Base-by-base conservation (phyloP, 2,113 vertebrate species). In the Vidua chalybeata region DNA sequence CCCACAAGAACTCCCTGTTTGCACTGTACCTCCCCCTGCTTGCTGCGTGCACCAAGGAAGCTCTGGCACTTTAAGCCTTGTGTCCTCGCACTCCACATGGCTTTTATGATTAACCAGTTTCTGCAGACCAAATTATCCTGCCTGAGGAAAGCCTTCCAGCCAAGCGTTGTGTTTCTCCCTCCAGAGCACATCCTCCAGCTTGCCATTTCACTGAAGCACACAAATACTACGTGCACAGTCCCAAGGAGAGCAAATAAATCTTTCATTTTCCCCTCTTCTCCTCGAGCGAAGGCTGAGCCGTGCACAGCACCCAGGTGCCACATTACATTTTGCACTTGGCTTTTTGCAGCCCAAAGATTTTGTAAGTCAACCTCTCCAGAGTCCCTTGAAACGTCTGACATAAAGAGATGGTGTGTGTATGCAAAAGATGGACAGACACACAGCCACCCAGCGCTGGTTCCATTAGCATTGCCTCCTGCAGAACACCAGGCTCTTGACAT, bases 81-180 rank as follows among this genome's bases (percentile, higher is more conserved):
- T 0, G 10, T 51, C 30, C 37, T 58, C 0, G 0, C 8, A 5
- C 14, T 67, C 20, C 43, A 20, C 64, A 35, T 3, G 1, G 48
- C n/a, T 92, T 27, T 75, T 77, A 16, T 15, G 26, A 62, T 62
- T 69, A 80, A 77, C 55, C 27, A 30, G 28, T 64, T 90, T 66
- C 56, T 83, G 59, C 11, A 76, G 59, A 77, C 71, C 48, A 66
- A 82, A 63, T 91, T 68, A 78, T 30, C 33, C 58, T 54, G 68
- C 73, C 48, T 5, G 3, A 93, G 59, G 46, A 91, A 94, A 90
- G 56, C 22, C 89, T 83, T 77, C 35, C 48, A 88, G 63, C 39
- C 86, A 86, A 86, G 39, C 1, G 0, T 20, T 3, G 1, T 59
- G 59, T 63, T 77, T 88, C 55, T 80, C 67, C 35, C 55, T 62